Percentiles rank a stretch among this genome's conserved stretches.
These are phyloP conservation scores for Agraylea sexmaculata DNA, from an alignment of 1,140 invertebrate genomes.

Conservation along the genomic window DNA sequence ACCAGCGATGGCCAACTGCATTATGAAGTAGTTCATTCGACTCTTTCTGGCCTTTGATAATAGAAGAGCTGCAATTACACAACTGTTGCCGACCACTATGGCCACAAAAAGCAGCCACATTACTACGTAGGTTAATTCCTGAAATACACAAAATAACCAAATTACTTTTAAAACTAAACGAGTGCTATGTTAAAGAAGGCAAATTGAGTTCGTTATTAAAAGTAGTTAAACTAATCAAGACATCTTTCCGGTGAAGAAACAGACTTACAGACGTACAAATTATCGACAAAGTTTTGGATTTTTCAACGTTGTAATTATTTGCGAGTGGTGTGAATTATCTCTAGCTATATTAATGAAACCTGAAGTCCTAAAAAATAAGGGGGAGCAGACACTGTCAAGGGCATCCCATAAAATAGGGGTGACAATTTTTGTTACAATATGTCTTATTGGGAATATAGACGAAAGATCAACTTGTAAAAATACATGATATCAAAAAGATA, in stretches of 20 bases:
- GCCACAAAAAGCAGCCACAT: conserved; percentile 77
- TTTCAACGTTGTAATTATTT: conserved; percentile 1
- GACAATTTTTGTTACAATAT: too few species aligned
- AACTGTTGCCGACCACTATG: conserved; percentile 80
- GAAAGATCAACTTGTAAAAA: too few species aligned
- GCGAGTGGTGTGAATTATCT: background rate
- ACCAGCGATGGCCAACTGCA: conserved; percentile 87
- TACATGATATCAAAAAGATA: too few species aligned
- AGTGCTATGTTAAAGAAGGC: background rate
- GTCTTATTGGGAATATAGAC: too few species aligned
- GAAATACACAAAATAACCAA: conserved; percentile 36
- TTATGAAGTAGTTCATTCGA: conserved; percentile 94
- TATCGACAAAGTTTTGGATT: background rate
- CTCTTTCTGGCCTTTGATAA: conserved; percentile 80
- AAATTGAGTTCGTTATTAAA: background rate
- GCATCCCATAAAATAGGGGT: too few species aligned
- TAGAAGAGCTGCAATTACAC: conserved; percentile 72
- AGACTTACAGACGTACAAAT: conserved; percentile 2
- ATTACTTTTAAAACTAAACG: background rate
- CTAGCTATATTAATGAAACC: too few species aligned
- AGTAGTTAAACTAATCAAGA: background rate
- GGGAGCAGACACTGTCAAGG: too few species aligned
- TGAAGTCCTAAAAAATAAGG: too few species aligned
- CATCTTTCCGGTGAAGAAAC: background rate
- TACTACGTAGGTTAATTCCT: conserved; percentile 83